Conservation (phyloP, 1,140 invertebrate species). For the Trigoniulus corallinus region DNA sequence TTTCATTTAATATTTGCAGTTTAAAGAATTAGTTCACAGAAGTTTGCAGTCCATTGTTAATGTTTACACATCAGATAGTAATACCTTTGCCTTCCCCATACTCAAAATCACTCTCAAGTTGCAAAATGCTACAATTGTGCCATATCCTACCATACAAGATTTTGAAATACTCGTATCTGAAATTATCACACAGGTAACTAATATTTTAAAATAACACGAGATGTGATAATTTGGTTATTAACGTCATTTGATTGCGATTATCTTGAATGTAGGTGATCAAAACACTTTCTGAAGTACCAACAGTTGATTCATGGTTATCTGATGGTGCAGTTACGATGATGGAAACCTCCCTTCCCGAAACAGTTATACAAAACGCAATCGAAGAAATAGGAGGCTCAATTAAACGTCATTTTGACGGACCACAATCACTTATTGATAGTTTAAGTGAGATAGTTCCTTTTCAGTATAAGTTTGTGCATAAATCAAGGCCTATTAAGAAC, state of each 20-base stretch:
- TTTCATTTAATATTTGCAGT: neutral
- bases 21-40: neutral
- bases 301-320: conserved; percentile 1
- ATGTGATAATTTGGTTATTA: neutral
- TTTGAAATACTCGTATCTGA: neutral
- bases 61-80: neutral
- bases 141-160: neutral
- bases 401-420: neutral
- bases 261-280: neutral
- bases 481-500: no score
- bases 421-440: neutral
- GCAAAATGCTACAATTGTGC: neutral
- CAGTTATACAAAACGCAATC: neutral
- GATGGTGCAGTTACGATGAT: neutral
- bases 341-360: neutral
- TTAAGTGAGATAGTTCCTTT: neutral
- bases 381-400: neutral
- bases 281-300: neutral
- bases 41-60: neutral
- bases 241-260: neutral
- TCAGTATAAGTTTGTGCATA: neutral
- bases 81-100: neutral
- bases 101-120: neutral
- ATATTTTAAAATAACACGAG: neutral
- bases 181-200: neutral